Percentiles rank a stretch among this genome's conserved stretches.
Evolutionary conservation across 2,113 vertebrate species (phyloP).

Genomic region (Misgurnus anguillicaudatus): DNA sequence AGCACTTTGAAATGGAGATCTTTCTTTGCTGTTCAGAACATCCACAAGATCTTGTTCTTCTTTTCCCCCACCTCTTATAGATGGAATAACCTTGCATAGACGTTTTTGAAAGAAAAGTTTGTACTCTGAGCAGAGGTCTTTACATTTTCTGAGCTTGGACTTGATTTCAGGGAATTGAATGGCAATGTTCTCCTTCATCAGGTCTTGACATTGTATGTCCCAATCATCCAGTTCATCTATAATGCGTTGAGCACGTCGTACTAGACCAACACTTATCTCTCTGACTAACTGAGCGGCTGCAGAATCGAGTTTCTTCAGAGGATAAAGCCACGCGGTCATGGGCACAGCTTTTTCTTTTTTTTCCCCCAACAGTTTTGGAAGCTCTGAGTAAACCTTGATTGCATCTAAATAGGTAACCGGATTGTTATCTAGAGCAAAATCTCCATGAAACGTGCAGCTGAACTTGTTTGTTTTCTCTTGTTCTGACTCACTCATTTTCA

Average conservation of each 20-base stretch:
- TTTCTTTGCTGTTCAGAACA: constrained; percentile 36
- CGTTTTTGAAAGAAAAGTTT: constrained; percentile 49
- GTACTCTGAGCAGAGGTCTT: constrained; percentile 44
- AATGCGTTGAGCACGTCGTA: constrained; percentile 38
- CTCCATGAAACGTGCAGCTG: constrained; percentile 56
- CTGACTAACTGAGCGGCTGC: constrained; percentile 47
- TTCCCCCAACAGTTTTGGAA: constrained; percentile 50
- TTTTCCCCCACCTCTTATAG: constrained; percentile 48
- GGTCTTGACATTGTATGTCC: constrained; percentile 47
- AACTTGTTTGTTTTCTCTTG: constrained; percentile 40
- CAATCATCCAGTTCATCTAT: constrained; percentile 45
- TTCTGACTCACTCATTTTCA: constrained; percentile 47
- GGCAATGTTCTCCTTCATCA: constrained; percentile 43
- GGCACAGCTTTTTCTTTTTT: constrained; percentile 49
- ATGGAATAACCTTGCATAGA: constrained; percentile 43
- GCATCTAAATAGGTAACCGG: constrained; percentile 49
- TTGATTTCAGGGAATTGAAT: constrained; percentile 48
- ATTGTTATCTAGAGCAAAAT: constrained; percentile 52
- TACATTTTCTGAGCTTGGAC: constrained; percentile 46
- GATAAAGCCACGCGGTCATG: constrained; percentile 41
- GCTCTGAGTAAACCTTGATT: constrained; percentile 45
- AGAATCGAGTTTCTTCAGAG: constrained; percentile 52
- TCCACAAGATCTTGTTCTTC: constrained; percentile 44
- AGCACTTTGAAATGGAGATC: constrained; percentile 45
- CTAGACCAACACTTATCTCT: constrained; percentile 51